phyloP scores from a whole-genome alignment of 2,113 vertebrate genomes.

The Mus spicilegus region DNA sequence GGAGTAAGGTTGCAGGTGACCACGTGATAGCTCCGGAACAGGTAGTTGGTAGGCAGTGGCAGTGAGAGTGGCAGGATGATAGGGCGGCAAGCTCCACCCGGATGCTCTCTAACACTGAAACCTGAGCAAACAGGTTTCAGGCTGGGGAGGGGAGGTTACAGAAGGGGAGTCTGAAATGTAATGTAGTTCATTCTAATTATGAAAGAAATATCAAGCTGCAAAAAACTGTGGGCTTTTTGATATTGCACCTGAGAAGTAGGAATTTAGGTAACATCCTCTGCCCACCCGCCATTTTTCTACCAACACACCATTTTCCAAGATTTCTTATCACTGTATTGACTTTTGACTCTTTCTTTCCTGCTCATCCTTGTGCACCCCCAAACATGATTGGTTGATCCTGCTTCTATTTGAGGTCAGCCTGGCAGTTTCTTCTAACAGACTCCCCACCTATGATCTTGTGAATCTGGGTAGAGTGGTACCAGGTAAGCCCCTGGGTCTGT shows the following conservation, averaged over 20 bases:
- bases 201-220: slow-evolving; percentile 28
- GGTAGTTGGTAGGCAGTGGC: no score
- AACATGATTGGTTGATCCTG: not conserved
- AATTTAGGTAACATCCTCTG: not conserved
- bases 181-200: not conserved
- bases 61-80: no score
- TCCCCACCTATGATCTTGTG: not conserved
- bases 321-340: not conserved
- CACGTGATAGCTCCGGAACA: no score
- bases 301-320: not conserved
- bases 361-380: not conserved
- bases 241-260: not conserved
- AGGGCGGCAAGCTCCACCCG: no score
- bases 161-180: not conserved
- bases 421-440: not conserved
- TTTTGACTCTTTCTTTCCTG: not conserved
- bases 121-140: no score
- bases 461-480: not conserved
- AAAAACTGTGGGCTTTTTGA: not conserved
- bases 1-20: no score
- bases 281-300: not conserved
- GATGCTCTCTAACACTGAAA: no score
- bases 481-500: not conserved
- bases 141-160: no score
- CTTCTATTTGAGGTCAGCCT: not conserved